Percentiles rank a stretch among this genome's conserved stretches.
Conservation (phyloP, 1,140 invertebrate genomes). For the Cryptotermes secundus region DNA sequence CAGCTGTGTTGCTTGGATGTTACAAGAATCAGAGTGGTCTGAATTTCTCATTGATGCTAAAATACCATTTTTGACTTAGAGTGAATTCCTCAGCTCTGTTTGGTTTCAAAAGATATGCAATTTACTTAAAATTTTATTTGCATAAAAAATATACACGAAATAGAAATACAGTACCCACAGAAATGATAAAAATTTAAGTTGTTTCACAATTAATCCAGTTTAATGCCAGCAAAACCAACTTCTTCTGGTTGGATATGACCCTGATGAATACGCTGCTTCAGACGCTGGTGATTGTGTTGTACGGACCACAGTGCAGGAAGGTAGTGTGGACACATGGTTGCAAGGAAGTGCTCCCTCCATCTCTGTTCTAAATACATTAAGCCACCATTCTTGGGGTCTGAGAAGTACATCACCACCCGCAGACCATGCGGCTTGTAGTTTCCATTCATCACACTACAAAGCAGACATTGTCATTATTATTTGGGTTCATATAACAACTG, state of each 20-base stretch:
- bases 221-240: conserved; percentile 45
- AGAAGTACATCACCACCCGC: conserved; percentile 66
- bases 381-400: conserved; percentile 53
- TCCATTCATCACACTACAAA: neutral
- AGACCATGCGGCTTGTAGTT: conserved; percentile 61
- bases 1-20: too few relatives aligned
- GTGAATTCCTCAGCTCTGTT: too few relatives aligned
- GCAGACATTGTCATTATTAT: too few relatives aligned
- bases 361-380: conserved; percentile 67
- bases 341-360: conserved; percentile 78
- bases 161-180: too few relatives aligned
- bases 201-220: neutral
- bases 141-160: too few relatives aligned
- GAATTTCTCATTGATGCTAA: too few relatives aligned
- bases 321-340: conserved; percentile 68
- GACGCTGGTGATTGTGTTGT: conserved; percentile 62
- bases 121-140: too few relatives aligned
- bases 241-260: conserved; percentile 49
- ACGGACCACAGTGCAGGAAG: conserved; percentile 77
- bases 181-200: too few relatives aligned
- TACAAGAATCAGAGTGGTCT: too few relatives aligned
- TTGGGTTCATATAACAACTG: too few relatives aligned
- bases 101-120: too few relatives aligned
- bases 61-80: too few relatives aligned
- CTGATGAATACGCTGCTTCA: conserved; percentile 46